These are phyloP conservation scores for Drosophila merina DNA, from an alignment of 2,888 invertebrate genomes.

Conservation along the genomic window DNA sequence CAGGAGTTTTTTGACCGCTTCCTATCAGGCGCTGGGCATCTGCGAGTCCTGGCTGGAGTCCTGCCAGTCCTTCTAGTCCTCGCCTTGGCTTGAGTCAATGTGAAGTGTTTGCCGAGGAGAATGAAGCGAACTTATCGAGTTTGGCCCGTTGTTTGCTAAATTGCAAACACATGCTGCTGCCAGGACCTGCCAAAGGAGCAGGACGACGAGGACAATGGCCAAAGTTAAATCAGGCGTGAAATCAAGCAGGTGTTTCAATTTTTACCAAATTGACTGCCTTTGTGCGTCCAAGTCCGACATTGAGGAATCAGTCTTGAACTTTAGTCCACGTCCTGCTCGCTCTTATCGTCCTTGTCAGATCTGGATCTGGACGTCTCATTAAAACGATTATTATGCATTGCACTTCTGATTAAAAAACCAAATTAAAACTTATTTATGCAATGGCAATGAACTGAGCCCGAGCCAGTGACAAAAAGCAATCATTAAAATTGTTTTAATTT, in stretches of 20 bases:
- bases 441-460: conserved; percentile 10
- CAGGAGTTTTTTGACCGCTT: conserved; percentile 34
- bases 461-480: conserved; percentile 48
- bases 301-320: conserved; percentile 61
- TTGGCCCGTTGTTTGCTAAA: conserved; percentile 74
- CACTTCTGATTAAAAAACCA: conserved; percentile 71
- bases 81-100: conserved; percentile 50
- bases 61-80: conserved; percentile 25
- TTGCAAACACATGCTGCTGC: conserved; percentile 76
- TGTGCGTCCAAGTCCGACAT: conserved; percentile 10
- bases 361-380: conserved; percentile 62
- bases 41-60: conserved; percentile 6
- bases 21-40: conserved; percentile 57
- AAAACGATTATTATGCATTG: conserved; percentile 74
- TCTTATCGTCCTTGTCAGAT: conserved; percentile 53
- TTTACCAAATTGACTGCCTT: conserved; percentile 68
- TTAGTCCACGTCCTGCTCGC: not conserved
- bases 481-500: conserved; percentile 57
- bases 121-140: conserved; percentile 63
- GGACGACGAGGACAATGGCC: conserved; percentile 62
- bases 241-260: conserved; percentile 80
- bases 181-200: conserved; percentile 15
- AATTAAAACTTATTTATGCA: conserved; percentile 77
- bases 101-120: conserved; percentile 70
- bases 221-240: conserved; percentile 80